Percentiles rank a stretch among this genome's conserved stretches.
Evolutionary conservation across 2,113 vertebrate genomes (phyloP).

Genomic region (Tragelaphus buxtoni): DNA sequence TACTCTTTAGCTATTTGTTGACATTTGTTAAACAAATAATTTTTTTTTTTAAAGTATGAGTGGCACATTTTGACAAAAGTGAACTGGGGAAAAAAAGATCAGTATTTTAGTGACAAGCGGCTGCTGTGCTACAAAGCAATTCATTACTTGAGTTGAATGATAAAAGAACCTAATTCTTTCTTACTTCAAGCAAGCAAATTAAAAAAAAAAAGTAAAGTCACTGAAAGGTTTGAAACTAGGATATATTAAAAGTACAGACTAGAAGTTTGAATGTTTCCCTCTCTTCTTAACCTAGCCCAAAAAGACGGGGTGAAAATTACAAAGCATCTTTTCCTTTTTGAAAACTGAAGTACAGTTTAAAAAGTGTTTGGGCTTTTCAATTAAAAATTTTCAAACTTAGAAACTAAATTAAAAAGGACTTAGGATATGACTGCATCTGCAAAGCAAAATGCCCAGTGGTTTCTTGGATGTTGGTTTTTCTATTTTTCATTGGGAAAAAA

Average conservation of each 20-base stretch:
- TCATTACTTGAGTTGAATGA: constrained; percentile 29
- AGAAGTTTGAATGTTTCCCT: not conserved
- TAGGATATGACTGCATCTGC: not conserved
- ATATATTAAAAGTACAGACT: not conserved
- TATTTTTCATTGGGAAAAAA: not conserved
- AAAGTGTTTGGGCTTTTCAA: constrained; percentile 12
- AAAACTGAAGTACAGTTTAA: not conserved
- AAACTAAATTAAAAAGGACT: constrained; percentile 29
- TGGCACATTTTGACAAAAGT: not conserved
- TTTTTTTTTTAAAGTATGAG: not conserved
- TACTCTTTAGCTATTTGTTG: constrained; percentile 15
- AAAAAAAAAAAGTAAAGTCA: not conserved
- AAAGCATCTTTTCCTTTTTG: constrained; percentile 24
- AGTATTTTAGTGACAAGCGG: not conserved
- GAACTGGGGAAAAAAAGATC: not conserved
- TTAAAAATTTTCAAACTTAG: constrained; percentile 27
- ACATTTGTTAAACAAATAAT: constrained; percentile 15
- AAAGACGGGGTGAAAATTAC: not conserved
- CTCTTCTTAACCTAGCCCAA: not conserved
- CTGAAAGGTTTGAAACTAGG: constrained; percentile 21
- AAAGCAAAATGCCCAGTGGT: not conserved
- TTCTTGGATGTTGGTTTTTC: not conserved
- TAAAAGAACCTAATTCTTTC: constrained; percentile 23
- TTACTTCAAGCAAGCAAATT: not conserved
- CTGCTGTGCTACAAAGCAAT: not conserved